These are phyloP conservation scores for Plagiodera versicolora DNA, from an alignment of 2,888 invertebrate genomes.

Conservation along the genomic window DNA sequence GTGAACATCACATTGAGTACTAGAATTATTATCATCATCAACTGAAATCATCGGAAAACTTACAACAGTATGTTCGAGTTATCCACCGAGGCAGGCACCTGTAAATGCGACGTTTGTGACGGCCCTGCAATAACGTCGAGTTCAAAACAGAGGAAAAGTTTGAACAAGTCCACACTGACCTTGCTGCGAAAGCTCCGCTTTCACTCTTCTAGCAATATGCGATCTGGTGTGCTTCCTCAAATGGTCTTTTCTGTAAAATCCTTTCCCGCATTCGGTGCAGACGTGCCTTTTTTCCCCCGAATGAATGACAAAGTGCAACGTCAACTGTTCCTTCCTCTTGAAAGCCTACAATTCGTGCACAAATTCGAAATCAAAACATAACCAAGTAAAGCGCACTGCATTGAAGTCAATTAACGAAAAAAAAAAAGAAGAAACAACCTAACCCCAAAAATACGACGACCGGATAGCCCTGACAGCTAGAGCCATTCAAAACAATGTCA, in stretches of 20 bases:
- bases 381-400: no score
- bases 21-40: slow-evolving; percentile 28
- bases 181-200: slow-evolving; percentile 80
- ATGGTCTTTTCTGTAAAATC: slow-evolving; percentile 87
- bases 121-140: background rate
- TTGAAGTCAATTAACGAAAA: no score
- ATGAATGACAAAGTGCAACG: slow-evolving; percentile 86
- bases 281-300: slow-evolving; percentile 86
- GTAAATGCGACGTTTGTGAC: slow-evolving; percentile 46
- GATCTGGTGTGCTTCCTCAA: slow-evolving; percentile 82
- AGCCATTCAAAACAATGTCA: no score
- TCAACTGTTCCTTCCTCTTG: slow-evolving; percentile 86
- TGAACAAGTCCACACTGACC: slow-evolving; percentile 36
- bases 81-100: slow-evolving; percentile 52
- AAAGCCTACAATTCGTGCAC: slow-evolving; percentile 70
- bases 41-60: slow-evolving; percentile 23
- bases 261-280: slow-evolving; percentile 87
- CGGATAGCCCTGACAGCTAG: no score
- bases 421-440: no score
- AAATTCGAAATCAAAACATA: no score
- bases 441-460: no score
- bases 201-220: slow-evolving; percentile 81
- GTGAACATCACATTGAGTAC: slow-evolving; percentile 28
- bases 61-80: slow-evolving; percentile 44
- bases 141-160: no score